phyloP scores from a whole-genome alignment of 1,140 invertebrate genomes.

The Amyelois transitella region DNA sequence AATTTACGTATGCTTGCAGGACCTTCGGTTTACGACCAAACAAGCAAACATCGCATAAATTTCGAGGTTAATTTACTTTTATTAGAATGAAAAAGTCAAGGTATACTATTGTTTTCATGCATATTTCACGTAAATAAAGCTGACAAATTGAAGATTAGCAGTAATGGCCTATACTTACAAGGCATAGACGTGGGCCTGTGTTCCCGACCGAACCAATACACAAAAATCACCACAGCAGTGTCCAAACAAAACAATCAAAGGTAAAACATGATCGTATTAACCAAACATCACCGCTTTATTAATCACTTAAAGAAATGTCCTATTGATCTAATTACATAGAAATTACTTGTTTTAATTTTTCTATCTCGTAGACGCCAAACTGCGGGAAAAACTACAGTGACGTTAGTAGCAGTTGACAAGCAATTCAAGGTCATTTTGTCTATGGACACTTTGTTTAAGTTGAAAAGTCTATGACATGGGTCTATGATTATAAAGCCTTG shows the following conservation, averaged over 20 bases:
- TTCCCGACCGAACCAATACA: conserved; percentile 55
- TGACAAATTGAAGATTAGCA: conserved; percentile 12
- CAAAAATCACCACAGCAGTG: conserved; percentile 54
- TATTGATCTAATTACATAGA: conserved; percentile 68
- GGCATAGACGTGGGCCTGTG: conserved; percentile 69
- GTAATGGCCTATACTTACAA: conserved; percentile 67
- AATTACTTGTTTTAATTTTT: conserved; percentile 55
- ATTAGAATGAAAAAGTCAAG: neutral
- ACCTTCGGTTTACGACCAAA: conserved; percentile 24
- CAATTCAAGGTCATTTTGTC: conserved; percentile 55
- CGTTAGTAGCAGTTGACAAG: conserved; percentile 47
- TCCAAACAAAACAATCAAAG: conserved; percentile 51
- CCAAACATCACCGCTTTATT: conserved; percentile 46
- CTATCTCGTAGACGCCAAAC: conserved; percentile 69
- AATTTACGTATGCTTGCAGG: conserved; percentile 16
- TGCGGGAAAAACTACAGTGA: conserved; percentile 71
- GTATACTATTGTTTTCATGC: conserved; percentile 11
- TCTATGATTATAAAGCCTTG: no score
- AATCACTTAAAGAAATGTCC: conserved; percentile 43
- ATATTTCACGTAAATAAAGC: conserved; percentile 22
- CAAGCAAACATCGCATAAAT: conserved; percentile 41
- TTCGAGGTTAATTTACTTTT: conserved; percentile 42
- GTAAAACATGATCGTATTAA: conserved; percentile 52
- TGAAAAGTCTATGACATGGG: no score
- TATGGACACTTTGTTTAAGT: conserved; percentile 33